Conservation (phyloP, 2,888 invertebrate genomes). For the Tridacna crocea region DNA sequence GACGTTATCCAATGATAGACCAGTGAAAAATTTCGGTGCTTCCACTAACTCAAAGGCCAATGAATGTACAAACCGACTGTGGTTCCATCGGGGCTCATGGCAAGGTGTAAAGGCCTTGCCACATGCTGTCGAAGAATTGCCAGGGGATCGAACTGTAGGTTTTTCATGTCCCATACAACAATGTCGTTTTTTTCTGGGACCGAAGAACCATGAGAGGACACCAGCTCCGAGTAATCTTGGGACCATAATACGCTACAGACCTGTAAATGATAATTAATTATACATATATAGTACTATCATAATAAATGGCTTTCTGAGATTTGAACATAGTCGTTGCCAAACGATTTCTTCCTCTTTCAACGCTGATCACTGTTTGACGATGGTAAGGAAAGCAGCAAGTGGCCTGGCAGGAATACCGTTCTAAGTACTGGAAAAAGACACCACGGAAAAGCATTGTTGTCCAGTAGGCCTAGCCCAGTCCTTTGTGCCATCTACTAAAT, state of each 20-base stretch:
- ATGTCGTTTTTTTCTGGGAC: slow-evolving; percentile 69
- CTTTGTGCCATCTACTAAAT: too few species aligned
- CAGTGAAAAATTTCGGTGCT: too few species aligned
- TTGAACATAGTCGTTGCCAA: too few species aligned
- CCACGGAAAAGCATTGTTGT: too few species aligned
- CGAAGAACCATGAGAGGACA: slow-evolving; percentile 68
- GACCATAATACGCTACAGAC: slow-evolving; percentile 73
- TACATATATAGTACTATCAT: not conserved
- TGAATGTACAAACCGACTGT: slow-evolving; percentile 63
- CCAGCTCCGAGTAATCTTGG: slow-evolving; percentile 70
- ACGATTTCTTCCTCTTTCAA: too few species aligned
- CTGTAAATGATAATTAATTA: slow-evolving; percentile 41
- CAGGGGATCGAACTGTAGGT: slow-evolving; percentile 63
- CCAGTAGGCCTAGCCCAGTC: too few species aligned
- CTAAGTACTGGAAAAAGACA: too few species aligned
- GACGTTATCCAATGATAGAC: too few species aligned
- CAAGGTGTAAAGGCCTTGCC: slow-evolving; percentile 67
- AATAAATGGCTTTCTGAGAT: not conserved
- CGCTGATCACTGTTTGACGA: too few species aligned
- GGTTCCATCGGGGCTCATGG: slow-evolving; percentile 69
- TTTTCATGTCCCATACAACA: slow-evolving; percentile 68
- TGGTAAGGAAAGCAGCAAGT: too few species aligned
- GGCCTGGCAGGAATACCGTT: too few species aligned
- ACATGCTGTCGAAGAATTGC: slow-evolving; percentile 65
- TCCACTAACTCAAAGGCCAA: too few species aligned